These are phyloP conservation scores for Cettia cetti DNA, from an alignment of 2,113 vertebrate species.

Conservation along the genomic window DNA sequence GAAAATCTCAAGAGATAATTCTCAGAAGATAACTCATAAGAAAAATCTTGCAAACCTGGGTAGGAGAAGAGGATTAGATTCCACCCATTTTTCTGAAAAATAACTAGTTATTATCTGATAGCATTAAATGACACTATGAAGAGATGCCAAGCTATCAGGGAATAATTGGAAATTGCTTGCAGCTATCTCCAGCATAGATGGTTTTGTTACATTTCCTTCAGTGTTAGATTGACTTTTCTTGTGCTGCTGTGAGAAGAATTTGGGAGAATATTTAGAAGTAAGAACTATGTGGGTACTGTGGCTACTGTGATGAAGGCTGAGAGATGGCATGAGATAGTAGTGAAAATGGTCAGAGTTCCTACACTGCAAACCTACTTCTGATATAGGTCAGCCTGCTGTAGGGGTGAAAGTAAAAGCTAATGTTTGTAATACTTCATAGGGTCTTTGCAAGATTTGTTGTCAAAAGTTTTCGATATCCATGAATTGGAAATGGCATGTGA, in stretches of 20 bases:
- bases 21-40: neutral
- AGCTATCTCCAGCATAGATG: neutral
- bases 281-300: neutral
- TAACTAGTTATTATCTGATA: constrained; percentile 37
- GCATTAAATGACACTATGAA: neutral
- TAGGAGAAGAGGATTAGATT: neutral
- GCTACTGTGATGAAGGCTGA: neutral
- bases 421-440: neutral
- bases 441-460: neutral
- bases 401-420: neutral
- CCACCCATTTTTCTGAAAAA: constrained; percentile 23
- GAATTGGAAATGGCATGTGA: neutral
- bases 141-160: neutral
- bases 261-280: neutral
- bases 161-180: constrained; percentile 31
- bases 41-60: neutral
- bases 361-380: neutral
- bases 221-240: neutral
- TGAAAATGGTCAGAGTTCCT: neutral
- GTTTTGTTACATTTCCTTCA: neutral
- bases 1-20: neutral
- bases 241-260: neutral
- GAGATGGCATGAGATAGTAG: neutral
- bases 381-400: neutral
- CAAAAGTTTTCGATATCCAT: neutral